Conservation (phyloP, 2,113 vertebrate species). For the Choloepus hoffmanni region DNA sequence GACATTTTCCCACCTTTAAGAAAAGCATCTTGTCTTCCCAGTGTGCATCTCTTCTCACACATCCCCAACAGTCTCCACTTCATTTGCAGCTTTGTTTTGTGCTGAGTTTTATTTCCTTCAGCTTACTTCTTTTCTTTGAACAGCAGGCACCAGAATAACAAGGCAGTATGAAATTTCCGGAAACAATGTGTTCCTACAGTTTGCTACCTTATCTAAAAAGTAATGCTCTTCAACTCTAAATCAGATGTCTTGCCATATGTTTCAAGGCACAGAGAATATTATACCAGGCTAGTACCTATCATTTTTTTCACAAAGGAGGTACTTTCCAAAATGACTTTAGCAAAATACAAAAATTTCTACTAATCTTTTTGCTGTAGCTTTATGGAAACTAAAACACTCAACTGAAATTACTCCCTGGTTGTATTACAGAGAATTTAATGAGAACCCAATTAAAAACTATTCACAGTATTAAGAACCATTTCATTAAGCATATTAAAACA, state of each 20-base stretch:
- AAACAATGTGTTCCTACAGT: constrained; percentile 68
- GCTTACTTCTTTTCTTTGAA: constrained; percentile 73
- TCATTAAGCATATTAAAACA: constrained; percentile 71
- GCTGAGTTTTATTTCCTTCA: constrained; percentile 66
- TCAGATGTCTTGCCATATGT: constrained; percentile 12
- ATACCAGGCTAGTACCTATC: background rate
- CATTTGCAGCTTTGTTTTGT: constrained; percentile 41
- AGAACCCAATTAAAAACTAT: constrained; percentile 60
- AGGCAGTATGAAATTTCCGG: constrained; percentile 64
- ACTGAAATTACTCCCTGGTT: constrained; percentile 56
- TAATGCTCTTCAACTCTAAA: constrained; percentile 61
- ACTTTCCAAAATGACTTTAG: constrained; percentile 50
- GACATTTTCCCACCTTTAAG: constrained; percentile 47
- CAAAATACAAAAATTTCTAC: background rate
- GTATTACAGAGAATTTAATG: constrained; percentile 55
- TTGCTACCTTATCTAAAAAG: constrained; percentile 62
- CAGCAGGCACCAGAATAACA: constrained; percentile 78
- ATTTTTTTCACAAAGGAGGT: constrained; percentile 39
- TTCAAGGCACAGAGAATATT: background rate
- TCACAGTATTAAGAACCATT: constrained; percentile 49
- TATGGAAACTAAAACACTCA: constrained; percentile 30
- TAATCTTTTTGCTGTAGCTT: background rate
- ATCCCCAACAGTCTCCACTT: constrained; percentile 34
- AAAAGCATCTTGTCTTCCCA: background rate
- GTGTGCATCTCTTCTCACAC: background rate